Base-by-base conservation (phyloP, 2,888 invertebrate genomes). In the Drosophila suboccidentalis region DNA sequence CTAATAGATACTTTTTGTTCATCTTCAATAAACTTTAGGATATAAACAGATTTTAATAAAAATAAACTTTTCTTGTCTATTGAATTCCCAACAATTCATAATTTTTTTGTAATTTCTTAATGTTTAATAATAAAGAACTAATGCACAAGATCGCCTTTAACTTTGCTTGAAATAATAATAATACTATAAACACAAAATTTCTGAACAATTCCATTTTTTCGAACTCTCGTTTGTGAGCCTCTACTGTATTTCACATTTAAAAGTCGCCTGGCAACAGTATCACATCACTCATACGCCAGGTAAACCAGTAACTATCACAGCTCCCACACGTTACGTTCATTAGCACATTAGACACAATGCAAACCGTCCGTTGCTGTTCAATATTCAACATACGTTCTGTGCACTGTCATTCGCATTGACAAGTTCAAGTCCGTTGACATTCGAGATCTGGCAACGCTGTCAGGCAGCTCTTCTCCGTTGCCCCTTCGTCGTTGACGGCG, bases 371-470 rank as follows among this genome's bases (percentile, higher is more conserved):
- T 29, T 53, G 11, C 41, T 49, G 57, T 57, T 62, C 22, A 60
- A 43, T 41, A 44, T 50, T 69, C 53, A 41, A 19, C 29, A 44
- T 39, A 44, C 32, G 38, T 8, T 55, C 32, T 32, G 29, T 19
- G 44, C 13, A 29, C 13, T 67, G 62, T 44, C 47, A 55, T 50
- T 71, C 66, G 9, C 17, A 26, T 26, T 43, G 61, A 73, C 82
- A 85, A 85, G 85, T 86, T 86, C 87, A 86, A 83, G 87, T 74
- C 68, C 71, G 83, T 62, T 69, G 59, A 63, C 66, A 59, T 55
- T 51, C 44, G 72, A 26, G 34, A 82, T 83, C 82, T 88, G 87
- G 87, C 87, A 87, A 88, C 78, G 85, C 54, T 32, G 54, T 34
- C 58, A 50, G 59, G 43, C 49, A 49, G 62, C 62, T 55, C 44